phyloP scores from a whole-genome alignment of 2,113 vertebrate genomes.

The Otis tarda region DNA sequence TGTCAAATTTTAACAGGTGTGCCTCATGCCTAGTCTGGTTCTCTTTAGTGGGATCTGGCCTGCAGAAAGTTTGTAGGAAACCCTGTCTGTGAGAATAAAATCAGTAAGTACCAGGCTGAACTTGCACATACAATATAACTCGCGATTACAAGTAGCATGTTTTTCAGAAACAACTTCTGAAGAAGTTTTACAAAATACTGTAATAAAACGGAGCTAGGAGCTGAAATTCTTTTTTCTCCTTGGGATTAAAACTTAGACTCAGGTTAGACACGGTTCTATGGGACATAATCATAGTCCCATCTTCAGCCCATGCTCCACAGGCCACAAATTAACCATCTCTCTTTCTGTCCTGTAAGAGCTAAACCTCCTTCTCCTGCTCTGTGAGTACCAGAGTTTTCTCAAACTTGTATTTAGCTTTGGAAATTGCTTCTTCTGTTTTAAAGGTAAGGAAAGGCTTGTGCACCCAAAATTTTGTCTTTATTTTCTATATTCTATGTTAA shows the following conservation, averaged over 20 bases:
- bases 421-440: background rate
- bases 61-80: background rate
- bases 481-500: background rate
- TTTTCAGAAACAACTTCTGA: background rate
- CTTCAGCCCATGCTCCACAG: background rate
- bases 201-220: background rate
- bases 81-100: background rate
- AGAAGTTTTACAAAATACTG: background rate
- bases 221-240: background rate
- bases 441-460: background rate
- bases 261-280: background rate
- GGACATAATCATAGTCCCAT: background rate
- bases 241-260: background rate
- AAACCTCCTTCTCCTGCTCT: background rate
- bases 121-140: rapidly evolving
- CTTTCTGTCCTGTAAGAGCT: background rate
- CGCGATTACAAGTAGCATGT: background rate
- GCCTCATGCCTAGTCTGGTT: background rate
- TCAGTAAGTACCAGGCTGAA: background rate
- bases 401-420: background rate
- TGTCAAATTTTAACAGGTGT: background rate
- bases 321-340: background rate
- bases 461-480: background rate
- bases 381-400: background rate
- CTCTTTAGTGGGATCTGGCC: background rate